Evolutionary conservation across 2,888 invertebrate genomes (phyloP), one percentile per base, ranked within the genome.

Genomic region (Euspilapteryx auroguttella): DNA sequence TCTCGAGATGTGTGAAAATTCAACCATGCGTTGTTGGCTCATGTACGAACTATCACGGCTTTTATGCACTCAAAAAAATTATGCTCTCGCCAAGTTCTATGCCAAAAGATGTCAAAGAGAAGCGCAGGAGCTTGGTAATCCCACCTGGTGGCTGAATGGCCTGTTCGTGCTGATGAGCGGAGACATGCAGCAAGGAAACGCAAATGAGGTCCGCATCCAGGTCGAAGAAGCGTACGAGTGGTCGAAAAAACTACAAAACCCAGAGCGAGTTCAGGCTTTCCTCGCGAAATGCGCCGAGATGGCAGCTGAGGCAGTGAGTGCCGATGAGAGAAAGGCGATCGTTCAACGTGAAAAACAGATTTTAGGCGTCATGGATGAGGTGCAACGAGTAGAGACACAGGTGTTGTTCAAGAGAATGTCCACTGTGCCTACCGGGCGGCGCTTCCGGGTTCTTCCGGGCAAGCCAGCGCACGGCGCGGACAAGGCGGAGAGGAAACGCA

Each of bases 151-250:
- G 73, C 36, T 73, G 9, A 71, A 73, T 35, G 71, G 65, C 1
- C 58, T 56, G 21, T 71, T 75, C 27, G 63, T 59, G 2, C 34
- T 73, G 3, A 65, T 75, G 61, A 69, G 68, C 30, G 66, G 71
- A 2, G 75, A 75, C 27, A 71, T 75, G 69, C 71, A 71, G 36
- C 75, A 75, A 41, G 63, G 63, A 3, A 75, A 75, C 30, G 49
- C 63, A 1, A 73, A 73, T 30, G 75, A 75, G 34, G 69, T 75
- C 4, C 56, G 65, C 7, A 55, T 64, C 30, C 53, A 59, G 36
- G 68, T 73, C 0, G 75, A 71, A 35, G 69, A 69, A 38, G 71
- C 71, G 8, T 55, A 51, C 27, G 64, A 68, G 34, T 65, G 52
- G 49, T 54, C 66, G 1, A 69, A 68, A 36, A 66, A 61, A 37